Base-by-base conservation (phyloP, 2,113 vertebrate species). In the Aspiorhynchus laticeps region DNA sequence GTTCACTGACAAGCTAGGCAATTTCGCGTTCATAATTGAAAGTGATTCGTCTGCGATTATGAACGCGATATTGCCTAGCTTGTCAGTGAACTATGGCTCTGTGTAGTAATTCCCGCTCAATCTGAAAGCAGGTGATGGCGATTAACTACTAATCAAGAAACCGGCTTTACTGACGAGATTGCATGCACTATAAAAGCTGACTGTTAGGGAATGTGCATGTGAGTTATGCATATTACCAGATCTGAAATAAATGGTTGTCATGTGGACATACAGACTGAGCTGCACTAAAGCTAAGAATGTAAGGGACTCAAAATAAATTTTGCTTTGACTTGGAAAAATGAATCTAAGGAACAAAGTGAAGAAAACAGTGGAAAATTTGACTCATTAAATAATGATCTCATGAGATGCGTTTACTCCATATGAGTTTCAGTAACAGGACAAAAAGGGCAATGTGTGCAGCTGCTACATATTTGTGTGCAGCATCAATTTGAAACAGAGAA, bases 331-430 rank as follows among this genome's bases (percentile, higher is more conserved):
- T 46, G 38, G 53, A 78, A 78, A 48, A 48, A 76, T 53, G 3
- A 3, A 33, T 61, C 33, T 38, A 61, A n/a, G 21, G 21, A 36
- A 61, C 41, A 15, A 36, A 67, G 59, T 21, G 21, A 86, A 38
- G 46, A 36, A 80, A 65, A 71, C 2, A 24, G 43, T 7, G 14
- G 24, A 80, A 56, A 38, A 2, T 80, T 12, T 69, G 31, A 33
- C 46, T 56, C 14, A 26, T 15, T 51, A 63, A 38, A 63, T 79
- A 78, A 85, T 79, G 75, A 85, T 85, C 43, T 51, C 41, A 85
- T 28, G 11, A 48, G 48, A 48, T 24, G 43, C 53, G 75, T 69
- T 85, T 79, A 85, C 56, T 46, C 76, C 56, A 28, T 77, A 17
- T n/a, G 26, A 46, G 56, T 28, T 65, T 9, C 14, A 65, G 56